Base-by-base conservation (phyloP, 2,888 invertebrate genomes). In the Bibio marci region DNA sequence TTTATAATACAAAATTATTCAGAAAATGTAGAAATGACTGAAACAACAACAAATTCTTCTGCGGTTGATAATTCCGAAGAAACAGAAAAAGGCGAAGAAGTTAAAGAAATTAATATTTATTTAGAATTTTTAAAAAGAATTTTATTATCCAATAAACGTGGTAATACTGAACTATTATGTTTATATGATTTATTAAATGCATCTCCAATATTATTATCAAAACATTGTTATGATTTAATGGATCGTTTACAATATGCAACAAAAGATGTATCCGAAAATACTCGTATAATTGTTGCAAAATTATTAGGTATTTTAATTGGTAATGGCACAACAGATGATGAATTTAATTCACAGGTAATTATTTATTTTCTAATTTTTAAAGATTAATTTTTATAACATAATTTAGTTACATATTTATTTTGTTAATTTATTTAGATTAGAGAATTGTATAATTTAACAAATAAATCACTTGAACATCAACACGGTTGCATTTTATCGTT, bases 131-230 rank as follows among this genome's bases (percentile, higher is more conserved):
- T 81, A 38, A 73, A 74, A 40, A 65, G 71, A 11, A 57, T 79
- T 26, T 62, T 80, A 37, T 68, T 67, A 41, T 75, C 76, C 18
- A 6, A 6, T 22, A 75, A 71, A 50, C 71, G 80, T 56, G 76
- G 80, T 77, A 59, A 49, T 38, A 52, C 52, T 1, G 56, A 56
- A 46, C 57, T 90, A 38, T 75, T 77, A 40, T 85, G 82, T 48
- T 67, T 91, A 52, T 65, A 86, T 47, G 90, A 91, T 61, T 66
- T 87, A 17, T 67, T 88, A n/a, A 87, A 87, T 30, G 81, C 82
- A 43, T 72, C 81, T 10, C 80, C 87, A 0, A 70, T 76, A 17
- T 62, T 71, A 40, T 68, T 87, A 50, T 70, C 76, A 1, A 52
- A 68, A 26, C 68, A 73, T 44, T 75, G 82, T 53, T 61, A 70